These are phyloP conservation scores for Tachypleus tridentatus DNA, from an alignment of 1,140 invertebrate genomes.

Conservation along the genomic window DNA sequence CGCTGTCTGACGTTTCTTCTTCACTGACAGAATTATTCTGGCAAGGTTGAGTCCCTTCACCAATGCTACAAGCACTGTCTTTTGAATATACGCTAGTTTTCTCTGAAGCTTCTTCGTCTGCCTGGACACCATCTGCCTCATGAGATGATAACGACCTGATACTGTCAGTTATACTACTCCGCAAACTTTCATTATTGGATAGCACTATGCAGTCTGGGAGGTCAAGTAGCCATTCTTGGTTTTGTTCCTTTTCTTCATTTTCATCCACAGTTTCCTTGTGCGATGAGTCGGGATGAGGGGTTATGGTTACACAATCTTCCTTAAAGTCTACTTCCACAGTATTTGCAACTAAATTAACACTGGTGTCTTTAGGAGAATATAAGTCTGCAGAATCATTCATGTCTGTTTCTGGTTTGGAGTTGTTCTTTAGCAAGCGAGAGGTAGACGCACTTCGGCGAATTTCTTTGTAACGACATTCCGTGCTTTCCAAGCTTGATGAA, in stretches of 20 bases:
- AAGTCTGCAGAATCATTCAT: too few relatives aligned
- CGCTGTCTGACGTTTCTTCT: neutral
- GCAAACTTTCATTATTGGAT: conserved; percentile 3
- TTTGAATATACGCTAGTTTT: conserved; percentile 10
- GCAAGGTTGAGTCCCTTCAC: neutral
- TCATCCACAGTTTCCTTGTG: neutral
- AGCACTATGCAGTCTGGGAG: neutral
- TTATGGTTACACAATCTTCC: neutral
- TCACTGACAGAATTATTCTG: neutral
- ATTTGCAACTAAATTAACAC: too few relatives aligned
- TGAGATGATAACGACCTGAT: conserved; percentile 12
- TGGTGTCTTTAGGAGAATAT: too few relatives aligned
- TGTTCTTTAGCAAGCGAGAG: conserved; percentile 12
- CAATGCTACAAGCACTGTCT: conserved; percentile 7
- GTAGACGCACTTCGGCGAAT: conserved; percentile 23
- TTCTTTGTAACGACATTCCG: too few relatives aligned
- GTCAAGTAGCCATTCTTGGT: neutral
- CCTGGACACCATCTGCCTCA: conserved; percentile 3
- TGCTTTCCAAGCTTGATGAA: too few relatives aligned
- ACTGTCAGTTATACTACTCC: conserved; percentile 12
- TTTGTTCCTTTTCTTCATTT: neutral
- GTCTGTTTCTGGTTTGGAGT: too few relatives aligned
- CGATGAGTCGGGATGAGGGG: neutral
- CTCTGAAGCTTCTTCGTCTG: neutral
- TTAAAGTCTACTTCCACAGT: neutral